Base-by-base conservation (phyloP, 2,113 vertebrate species). In the Cryptomyrus ogoouensis region DNA sequence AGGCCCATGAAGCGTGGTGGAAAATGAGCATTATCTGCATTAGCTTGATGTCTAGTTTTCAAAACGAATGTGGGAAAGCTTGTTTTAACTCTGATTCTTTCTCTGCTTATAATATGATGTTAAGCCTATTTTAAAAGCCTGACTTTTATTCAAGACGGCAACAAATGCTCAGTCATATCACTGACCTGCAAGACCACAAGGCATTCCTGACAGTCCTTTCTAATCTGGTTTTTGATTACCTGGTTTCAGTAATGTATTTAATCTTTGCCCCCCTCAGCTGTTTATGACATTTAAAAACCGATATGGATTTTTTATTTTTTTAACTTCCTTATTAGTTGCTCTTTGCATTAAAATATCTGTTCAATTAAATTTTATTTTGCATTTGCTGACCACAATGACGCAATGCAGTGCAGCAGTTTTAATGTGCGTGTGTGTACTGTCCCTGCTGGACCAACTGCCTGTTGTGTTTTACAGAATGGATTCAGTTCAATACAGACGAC, bases 401-500 rank as follows among this genome's bases (percentile, higher is more conserved):
- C 47, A 49, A 74, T 19, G 24, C 42, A 47, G 56, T 88, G 50
- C 3, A 9, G 3, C 31, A 66, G 8, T 15, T 66, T 13, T 24
- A 27, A 0, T 47, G 88, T 10, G 87, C 80, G 53, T 7, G 53
- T 21, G 19, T 21, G 17, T 1, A 56, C n/a, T 21, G 27, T 88
- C 49, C 4, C 47, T 52, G 35, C 47, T 17, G 24, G 44, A 86
- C n/a, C 58, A 70, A 70, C 46, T 74, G 42, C 44, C 39, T 74
- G 19, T 83, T 66, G 89, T 12, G 88, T 88, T 66, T 90, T 58
- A 90, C 95, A 99, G 98, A 99, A 99, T 93, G 98, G 98, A 93
- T 99, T 97, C 95, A 96, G 95, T 94, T 98, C 98, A 87, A 96
- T 98, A 92, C 98, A 98, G 95, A 95, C 95, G 39, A 92, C 96